Evolutionary conservation across 1,140 invertebrate species (phyloP).

Genomic region (Bombus terrestris): DNA sequence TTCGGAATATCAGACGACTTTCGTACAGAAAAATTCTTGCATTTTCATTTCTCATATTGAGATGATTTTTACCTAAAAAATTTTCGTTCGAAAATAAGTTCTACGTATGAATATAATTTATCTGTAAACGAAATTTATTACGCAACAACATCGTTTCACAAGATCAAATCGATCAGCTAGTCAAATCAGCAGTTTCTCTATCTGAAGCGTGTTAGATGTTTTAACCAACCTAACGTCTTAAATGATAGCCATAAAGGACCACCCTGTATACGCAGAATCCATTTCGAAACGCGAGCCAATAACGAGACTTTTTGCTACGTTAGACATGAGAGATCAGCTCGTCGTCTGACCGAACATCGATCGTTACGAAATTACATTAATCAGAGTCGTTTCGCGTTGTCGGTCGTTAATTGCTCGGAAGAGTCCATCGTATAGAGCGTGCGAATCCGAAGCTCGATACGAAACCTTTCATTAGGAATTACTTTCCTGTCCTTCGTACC

Average conservation of each 20-base stretch:
- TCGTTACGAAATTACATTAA: constrained; percentile 51
- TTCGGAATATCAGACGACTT: neutral
- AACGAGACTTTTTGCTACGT: constrained; percentile 36
- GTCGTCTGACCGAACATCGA: constrained; percentile 20
- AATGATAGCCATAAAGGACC: neutral
- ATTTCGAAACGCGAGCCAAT: constrained; percentile 32
- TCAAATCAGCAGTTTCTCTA: neutral
- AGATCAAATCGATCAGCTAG: neutral
- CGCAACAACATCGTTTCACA: neutral
- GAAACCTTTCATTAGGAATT: constrained; percentile 43
- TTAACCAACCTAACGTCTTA: neutral
- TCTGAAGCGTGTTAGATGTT: neutral
- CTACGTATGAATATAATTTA: neutral
- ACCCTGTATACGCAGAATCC: neutral
- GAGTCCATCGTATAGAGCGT: constrained; percentile 15
- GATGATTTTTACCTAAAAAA: neutral
- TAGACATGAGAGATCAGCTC: constrained; percentile 19
- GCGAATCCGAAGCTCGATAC: constrained; percentile 16
- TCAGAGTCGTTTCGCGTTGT: constrained; percentile 35
- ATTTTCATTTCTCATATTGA: neutral
- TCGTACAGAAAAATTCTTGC: neutral
- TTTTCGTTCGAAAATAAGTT: neutral
- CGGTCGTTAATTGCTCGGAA: constrained; percentile 45
- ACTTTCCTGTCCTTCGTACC: neutral
- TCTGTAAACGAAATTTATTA: neutral